Conservation (phyloP, 2,797 vertebrate species). For the Pteronotus mesoamericanus region DNA sequence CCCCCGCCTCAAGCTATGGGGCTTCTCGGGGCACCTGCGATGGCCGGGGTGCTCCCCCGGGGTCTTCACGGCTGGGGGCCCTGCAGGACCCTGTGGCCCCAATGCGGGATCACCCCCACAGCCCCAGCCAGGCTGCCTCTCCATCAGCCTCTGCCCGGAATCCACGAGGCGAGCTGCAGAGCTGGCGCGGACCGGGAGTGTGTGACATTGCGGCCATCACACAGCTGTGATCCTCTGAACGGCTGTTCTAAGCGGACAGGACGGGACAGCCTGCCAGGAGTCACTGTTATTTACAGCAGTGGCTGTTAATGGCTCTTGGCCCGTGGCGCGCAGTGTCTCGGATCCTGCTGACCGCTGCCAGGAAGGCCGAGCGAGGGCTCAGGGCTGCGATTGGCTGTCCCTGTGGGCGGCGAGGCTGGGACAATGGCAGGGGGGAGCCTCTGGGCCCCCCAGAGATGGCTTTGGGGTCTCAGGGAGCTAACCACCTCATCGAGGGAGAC, state of each 20-base stretch:
- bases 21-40: neutral
- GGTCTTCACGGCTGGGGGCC: neutral
- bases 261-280: neutral
- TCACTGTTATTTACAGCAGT: constrained; percentile 47
- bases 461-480: neutral
- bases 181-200: constrained; percentile 19
- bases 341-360: neutral
- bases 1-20: fast-evolving
- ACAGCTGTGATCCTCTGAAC: neutral
- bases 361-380: neutral
- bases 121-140: neutral
- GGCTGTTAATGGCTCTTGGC: constrained; percentile 43
- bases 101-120: fast-evolving
- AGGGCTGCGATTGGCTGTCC: neutral
- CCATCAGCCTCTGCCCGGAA: neutral
- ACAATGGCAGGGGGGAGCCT: fast-evolving
- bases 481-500: neutral
- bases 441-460: neutral
- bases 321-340: neutral
- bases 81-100: neutral
- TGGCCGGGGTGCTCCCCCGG: fast-evolving
- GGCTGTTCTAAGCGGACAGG: neutral
- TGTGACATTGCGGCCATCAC: neutral
- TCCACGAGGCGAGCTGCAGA: neutral
- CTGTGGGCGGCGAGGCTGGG: fast-evolving